Evolutionary conservation across 2,797 vertebrate species (phyloP).

Genomic region (Phrynocephalus forsythii): DNA sequence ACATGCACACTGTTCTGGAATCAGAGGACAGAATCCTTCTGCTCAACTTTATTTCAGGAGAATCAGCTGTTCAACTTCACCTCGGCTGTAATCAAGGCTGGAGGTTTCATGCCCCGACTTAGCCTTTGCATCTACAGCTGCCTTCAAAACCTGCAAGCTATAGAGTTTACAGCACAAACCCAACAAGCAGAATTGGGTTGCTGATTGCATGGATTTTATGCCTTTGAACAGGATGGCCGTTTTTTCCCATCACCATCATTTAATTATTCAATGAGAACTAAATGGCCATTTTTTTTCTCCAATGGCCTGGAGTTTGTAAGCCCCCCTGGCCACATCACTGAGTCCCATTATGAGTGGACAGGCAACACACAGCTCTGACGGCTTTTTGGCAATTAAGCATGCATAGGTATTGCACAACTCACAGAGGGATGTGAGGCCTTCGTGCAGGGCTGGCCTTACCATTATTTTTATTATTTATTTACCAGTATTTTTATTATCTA

Average conservation of each 20-base stretch:
- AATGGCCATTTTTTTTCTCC: not conserved
- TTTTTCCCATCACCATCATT: too few species aligned
- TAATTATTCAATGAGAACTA: too few species aligned
- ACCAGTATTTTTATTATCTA: too few species aligned
- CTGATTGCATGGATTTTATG: too few species aligned
- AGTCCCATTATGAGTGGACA: not conserved
- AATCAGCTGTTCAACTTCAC: not conserved
- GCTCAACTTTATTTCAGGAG: not conserved
- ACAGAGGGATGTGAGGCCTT: not conserved
- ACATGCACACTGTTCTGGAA: not conserved
- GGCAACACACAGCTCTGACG: not conserved
- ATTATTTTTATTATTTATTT: too few species aligned
- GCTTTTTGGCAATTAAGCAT: not conserved
- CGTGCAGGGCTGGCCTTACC: too few species aligned
- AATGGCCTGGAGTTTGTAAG: not conserved
- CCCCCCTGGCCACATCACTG: too few species aligned
- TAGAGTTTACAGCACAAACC: too few species aligned
- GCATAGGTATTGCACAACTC: not conserved
- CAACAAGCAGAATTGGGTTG: not conserved
- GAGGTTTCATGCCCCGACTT: not conserved
- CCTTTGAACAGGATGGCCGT: not conserved
- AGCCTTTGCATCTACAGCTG: too few species aligned
- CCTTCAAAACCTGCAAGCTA: not conserved
- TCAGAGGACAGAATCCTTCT: not conserved
- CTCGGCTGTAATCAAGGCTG: not conserved